These are phyloP conservation scores for Chaenocephalus aceratus DNA, from an alignment of 2,113 vertebrate species.

Conservation along the genomic window DNA sequence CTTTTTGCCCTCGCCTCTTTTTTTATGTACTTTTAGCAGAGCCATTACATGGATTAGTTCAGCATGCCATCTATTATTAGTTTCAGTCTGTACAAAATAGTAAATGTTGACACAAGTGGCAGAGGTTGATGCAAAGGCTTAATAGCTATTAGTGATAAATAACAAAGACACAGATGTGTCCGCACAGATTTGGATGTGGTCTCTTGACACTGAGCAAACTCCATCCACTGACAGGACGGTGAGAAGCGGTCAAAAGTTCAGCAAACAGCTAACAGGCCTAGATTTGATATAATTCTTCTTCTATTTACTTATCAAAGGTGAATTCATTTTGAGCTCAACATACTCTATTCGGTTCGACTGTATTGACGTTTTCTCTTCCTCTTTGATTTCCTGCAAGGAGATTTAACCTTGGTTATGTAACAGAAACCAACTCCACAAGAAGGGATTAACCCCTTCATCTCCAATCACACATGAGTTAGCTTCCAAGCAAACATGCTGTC, in stretches of 20 bases:
- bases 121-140: neutral
- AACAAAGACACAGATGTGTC: neutral
- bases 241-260: neutral
- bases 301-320: neutral
- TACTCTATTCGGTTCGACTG: neutral
- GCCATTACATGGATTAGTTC: neutral
- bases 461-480: conserved; percentile 47
- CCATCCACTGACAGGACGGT: neutral
- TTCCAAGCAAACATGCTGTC: neutral
- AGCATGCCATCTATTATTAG: neutral
- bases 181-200: neutral
- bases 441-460: conserved; percentile 70
- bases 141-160: neutral
- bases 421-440: conserved; percentile 32
- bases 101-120: neutral
- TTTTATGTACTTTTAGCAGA: neutral
- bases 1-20: neutral
- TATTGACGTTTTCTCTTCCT: conserved; percentile 17
- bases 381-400: conserved; percentile 34
- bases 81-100: neutral
- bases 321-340: neutral
- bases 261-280: neutral
- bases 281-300: neutral
- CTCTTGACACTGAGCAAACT: neutral
- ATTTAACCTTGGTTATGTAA: conserved; percentile 55